These are phyloP conservation scores for Hypomesus transpacificus DNA, from an alignment of 2,113 vertebrate genomes.

Conservation along the genomic window DNA sequence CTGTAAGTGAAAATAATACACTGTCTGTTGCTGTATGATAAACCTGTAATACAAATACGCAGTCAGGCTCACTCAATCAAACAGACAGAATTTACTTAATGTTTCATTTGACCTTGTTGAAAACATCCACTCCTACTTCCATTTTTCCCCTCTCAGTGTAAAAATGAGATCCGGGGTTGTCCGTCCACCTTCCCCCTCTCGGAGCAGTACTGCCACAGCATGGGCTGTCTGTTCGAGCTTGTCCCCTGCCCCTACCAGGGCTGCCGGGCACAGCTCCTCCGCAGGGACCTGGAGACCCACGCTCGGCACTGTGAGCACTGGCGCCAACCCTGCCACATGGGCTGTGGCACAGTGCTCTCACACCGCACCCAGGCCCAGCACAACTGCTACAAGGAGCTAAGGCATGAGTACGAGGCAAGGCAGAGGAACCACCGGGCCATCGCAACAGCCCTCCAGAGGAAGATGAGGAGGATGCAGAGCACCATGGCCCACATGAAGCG, in stretches of 20 bases:
- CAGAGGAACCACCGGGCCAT: slow-evolving; percentile 64
- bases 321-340: slow-evolving; percentile 70
- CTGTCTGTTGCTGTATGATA: background rate
- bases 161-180: slow-evolving; percentile 76
- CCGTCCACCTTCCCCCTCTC: slow-evolving; percentile 70
- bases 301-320: slow-evolving; percentile 68
- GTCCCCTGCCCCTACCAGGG: slow-evolving; percentile 74
- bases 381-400: slow-evolving; percentile 77
- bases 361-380: slow-evolving; percentile 61
- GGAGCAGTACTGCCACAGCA: slow-evolving; percentile 72
- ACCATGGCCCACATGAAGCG: slow-evolving; percentile 71
- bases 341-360: slow-evolving; percentile 70
- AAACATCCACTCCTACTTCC: background rate
- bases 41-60: too few relatives aligned
- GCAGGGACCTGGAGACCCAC: slow-evolving; percentile 71
- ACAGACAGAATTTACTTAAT: too few relatives aligned
- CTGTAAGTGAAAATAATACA: too few relatives aligned
- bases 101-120: too few relatives aligned
- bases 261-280: slow-evolving; percentile 66
- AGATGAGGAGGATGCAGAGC: slow-evolving; percentile 72
- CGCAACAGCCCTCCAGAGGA: slow-evolving; percentile 59
- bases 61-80: too few relatives aligned
- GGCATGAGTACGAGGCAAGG: slow-evolving; percentile 62
- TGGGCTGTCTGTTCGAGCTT: slow-evolving; percentile 70
- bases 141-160: slow-evolving; percentile 64